Base-by-base conservation (phyloP, 2,113 vertebrate genomes). In the Prochilodus magdalenae region DNA sequence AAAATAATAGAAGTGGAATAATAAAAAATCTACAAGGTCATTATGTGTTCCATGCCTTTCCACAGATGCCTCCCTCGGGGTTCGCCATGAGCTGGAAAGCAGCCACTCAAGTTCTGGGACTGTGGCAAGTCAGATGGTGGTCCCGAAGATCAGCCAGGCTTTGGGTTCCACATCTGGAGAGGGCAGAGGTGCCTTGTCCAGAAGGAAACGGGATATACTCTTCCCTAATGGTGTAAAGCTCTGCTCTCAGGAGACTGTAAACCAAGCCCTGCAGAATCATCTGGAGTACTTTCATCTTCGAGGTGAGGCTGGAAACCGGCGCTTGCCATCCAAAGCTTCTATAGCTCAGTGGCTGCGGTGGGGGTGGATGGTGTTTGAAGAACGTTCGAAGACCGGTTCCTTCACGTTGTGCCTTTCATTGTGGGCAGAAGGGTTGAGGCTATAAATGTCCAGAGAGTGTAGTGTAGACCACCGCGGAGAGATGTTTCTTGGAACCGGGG, bases 221-320 rank as follows among this genome's bases (percentile, higher is more conserved):
- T 97, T 98, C 86, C 95, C 96, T 62, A 95, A 91, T 69, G 97
- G 96, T 90, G 94, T 99, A 33, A 96, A 96, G 89, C 90, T 96
- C 16, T 99, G 98, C 84, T 90, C 92, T 8, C 95, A 95, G 69
- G 97, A 99, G 88, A 96, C 95, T 2, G 55, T 95, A 3, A 91
- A 96, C 83, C 95, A 98, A 86, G 95, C 94, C 1, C 76, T 95
- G 49, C 86, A 87, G 77, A 96, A 95, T 89, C 97, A 99, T 49
- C 90, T 97, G 62, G 95, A 92, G 30, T 99, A 96, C 90, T 99
- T 97, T 79, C 94, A 94, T 89, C 93, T 97, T 24, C 93, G 97
- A 95, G 96, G 97, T 99, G 92, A 93, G 77, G 15, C 16, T 60
- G 27, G 27, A 44, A 44, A 44, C 29, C 36, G 6, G 27, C 27